A percentile compares a stretch with the other conserved stretches of the same genome.
phyloP scores from a whole-genome alignment of 2,113 vertebrate species.

The Muscicapa adusta region DNA sequence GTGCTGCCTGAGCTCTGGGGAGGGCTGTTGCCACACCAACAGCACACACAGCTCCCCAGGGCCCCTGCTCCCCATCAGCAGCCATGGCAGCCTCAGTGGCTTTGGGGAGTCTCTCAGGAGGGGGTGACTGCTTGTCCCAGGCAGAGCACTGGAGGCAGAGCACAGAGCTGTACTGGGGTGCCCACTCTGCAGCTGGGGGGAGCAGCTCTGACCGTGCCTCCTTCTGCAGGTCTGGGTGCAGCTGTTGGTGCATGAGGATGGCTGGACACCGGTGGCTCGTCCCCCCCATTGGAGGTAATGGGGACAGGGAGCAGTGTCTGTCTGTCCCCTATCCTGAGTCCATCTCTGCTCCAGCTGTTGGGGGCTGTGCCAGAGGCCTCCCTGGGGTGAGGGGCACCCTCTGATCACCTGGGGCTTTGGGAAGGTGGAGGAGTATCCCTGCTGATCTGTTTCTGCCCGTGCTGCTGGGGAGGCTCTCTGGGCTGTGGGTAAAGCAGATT shows the following conservation, averaged over 20 bases:
- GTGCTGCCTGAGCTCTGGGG: not conserved
- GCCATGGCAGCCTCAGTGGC: not conserved
- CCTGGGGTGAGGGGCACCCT: not conserved
- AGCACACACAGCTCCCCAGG: not conserved
- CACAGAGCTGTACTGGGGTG: not conserved
- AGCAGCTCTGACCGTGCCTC: not conserved
- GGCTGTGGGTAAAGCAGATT: not conserved
- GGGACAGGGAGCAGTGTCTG: accelerated
- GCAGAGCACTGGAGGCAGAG: not conserved
- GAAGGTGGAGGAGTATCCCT: not conserved
- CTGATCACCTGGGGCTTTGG: not conserved
- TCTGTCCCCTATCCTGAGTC: accelerated
- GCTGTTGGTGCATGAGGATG: not conserved
- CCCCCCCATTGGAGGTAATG: not conserved
- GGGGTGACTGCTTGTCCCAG: accelerated
- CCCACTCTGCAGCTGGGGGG: no score
- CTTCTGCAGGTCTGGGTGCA: not conserved
- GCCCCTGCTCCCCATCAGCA: not conserved
- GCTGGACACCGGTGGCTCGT: accelerated
- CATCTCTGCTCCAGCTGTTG: not conserved
- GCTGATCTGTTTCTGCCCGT: accelerated
- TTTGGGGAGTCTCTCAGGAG: not conserved
- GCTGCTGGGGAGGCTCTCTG: not conserved
- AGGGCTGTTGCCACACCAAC: not conserved
- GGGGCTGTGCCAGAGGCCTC: not conserved